Evolutionary conservation across 2,797 vertebrate species (phyloP).

Genomic region (Corythornis leucogaster): DNA sequence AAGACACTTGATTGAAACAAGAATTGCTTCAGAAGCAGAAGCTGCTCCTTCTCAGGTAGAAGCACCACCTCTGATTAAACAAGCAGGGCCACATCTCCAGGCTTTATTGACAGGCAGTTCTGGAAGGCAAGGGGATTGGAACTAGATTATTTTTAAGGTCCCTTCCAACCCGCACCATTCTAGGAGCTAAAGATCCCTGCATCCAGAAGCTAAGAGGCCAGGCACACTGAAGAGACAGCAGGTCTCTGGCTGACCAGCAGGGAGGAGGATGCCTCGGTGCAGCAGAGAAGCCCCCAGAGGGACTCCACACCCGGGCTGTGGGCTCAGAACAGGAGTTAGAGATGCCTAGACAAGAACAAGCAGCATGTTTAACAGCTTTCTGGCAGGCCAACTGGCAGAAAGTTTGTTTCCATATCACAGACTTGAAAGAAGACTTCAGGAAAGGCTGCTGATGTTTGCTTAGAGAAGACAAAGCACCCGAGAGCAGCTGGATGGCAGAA

Average conservation of each 20-base stretch:
- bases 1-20: neutral
- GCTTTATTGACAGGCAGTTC: neutral
- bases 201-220: neutral
- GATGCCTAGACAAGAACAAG: neutral
- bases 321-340: neutral
- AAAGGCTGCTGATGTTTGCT: neutral
- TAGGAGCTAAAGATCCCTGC: neutral
- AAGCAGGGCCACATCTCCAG: neutral
- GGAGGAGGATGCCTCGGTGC: neutral
- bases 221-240: neutral
- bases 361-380: neutral
- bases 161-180: neutral
- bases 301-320: neutral
- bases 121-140: neutral
- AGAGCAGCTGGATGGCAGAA: neutral
- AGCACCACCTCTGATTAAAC: neutral
- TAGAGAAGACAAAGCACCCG: accelerated
- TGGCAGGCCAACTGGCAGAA: neutral
- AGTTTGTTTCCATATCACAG: neutral
- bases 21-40: neutral
- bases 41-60: neutral
- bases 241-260: neutral
- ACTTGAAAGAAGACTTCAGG: neutral
- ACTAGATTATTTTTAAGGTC: neutral
- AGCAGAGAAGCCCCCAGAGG: neutral